A percentile compares a stretch with the other conserved stretches of the same genome.
These are phyloP conservation scores for Hylaeus anthracinus DNA, from an alignment of 1,140 invertebrate species.

Conservation along the genomic window DNA sequence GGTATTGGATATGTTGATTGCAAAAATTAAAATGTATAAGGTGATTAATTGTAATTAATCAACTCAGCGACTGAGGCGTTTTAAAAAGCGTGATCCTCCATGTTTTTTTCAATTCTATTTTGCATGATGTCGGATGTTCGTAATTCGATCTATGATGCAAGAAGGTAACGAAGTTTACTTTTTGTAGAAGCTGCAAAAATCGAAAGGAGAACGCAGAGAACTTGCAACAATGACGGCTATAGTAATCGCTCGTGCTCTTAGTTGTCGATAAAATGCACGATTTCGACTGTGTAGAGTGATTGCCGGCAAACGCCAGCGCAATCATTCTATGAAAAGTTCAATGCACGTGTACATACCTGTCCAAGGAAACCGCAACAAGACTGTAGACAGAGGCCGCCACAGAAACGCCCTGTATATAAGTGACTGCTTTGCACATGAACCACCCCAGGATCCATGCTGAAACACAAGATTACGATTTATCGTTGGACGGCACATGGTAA, in stretches of 20 bases:
- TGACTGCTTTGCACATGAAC: conserved; percentile 96
- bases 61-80: too few relatives aligned
- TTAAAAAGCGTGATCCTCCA: too few relatives aligned
- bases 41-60: too few relatives aligned
- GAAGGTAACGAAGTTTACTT: too few relatives aligned
- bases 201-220: not conserved
- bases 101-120: too few relatives aligned
- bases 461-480: conserved; percentile 76
- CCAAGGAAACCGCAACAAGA: conserved; percentile 94
- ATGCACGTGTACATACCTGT: conserved; percentile 86
- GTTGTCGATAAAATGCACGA: not conserved
- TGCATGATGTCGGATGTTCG: too few relatives aligned
- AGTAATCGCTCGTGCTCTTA: not conserved
- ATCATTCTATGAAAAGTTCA: conserved; percentile 32
- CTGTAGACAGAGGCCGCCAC: conserved; percentile 97
- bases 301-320: not conserved
- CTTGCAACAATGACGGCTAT: not conserved
- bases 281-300: not conserved
- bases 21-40: too few relatives aligned
- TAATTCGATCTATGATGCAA: too few relatives aligned
- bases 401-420: conserved; percentile 96
- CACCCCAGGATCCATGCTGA: conserved; percentile 96
- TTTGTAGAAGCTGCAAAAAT: not conserved
- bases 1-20: too few relatives aligned
- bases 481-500: conserved; percentile 4